These are phyloP conservation scores for Spheniscus mendiculus DNA, from an alignment of 2,113 vertebrate species.

Conservation along the genomic window DNA sequence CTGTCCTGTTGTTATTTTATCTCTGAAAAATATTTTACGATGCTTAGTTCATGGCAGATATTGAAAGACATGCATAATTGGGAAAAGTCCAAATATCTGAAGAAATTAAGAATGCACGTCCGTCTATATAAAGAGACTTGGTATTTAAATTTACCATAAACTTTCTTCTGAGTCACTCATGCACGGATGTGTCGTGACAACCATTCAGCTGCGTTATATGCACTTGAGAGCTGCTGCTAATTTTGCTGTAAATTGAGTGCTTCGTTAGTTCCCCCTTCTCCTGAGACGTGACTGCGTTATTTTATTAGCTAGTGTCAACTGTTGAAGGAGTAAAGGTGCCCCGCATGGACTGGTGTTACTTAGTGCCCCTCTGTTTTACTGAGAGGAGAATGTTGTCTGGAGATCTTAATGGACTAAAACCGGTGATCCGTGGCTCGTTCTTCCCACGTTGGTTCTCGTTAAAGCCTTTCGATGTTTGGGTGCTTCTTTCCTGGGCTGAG, in stretches of 20 bases:
- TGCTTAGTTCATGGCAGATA: background rate
- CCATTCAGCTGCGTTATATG: accelerated
- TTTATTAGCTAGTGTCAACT: no score
- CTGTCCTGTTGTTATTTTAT: background rate
- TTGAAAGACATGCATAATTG: accelerated
- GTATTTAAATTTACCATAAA: accelerated
- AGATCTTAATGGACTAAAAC: background rate
- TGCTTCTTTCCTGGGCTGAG: background rate
- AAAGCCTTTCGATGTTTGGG: background rate
- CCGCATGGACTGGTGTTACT: accelerated
- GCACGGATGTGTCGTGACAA: no score
- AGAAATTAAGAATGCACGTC: background rate
- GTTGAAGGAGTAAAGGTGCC: background rate
- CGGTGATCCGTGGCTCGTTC: accelerated
- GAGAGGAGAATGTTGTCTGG: background rate
- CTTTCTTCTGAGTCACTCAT: background rate
- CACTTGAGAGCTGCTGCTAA: background rate
- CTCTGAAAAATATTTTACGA: background rate
- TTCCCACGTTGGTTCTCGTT: background rate
- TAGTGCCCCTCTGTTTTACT: background rate
- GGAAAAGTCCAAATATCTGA: background rate
- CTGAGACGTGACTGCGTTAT: accelerated
- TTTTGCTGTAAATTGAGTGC: background rate
- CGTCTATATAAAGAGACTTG: background rate
- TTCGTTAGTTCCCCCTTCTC: background rate